Evolutionary conservation across 2,113 vertebrate genomes (phyloP).

Genomic region (Paramisgurnus dabryanus): DNA sequence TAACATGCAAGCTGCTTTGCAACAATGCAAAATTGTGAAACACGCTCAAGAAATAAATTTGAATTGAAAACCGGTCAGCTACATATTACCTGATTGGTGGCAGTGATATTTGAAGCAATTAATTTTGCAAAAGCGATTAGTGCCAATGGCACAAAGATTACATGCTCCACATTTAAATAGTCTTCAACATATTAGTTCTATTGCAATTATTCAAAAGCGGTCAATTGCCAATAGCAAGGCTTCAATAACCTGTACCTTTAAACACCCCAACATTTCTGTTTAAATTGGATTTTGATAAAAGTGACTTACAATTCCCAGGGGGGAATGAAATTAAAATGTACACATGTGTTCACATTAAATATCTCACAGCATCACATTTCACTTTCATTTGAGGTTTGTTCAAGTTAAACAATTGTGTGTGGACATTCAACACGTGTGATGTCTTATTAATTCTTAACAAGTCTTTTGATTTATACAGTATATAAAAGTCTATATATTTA

Average conservation of each 20-base stretch:
- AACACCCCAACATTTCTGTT: background rate
- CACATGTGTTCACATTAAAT: background rate
- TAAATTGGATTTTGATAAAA: constrained; percentile 17
- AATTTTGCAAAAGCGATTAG: too few relatives aligned
- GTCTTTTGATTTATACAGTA: background rate
- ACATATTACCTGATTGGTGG: too few relatives aligned
- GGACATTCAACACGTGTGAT: too few relatives aligned
- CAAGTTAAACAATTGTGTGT: background rate
- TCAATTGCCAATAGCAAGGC: background rate
- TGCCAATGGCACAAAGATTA: too few relatives aligned
- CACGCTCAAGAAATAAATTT: too few relatives aligned
- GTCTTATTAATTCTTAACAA: too few relatives aligned
- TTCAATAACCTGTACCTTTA: background rate
- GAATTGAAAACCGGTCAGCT: too few relatives aligned
- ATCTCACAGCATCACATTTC: background rate
- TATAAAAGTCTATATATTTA: background rate
- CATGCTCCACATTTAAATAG: too few relatives aligned
- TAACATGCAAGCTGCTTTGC: too few relatives aligned
- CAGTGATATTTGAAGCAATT: too few relatives aligned
- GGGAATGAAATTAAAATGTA: background rate
- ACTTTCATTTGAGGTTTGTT: background rate
- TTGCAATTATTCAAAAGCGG: background rate
- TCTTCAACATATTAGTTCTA: background rate
- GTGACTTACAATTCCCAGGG: background rate
- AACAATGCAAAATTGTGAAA: too few relatives aligned